A percentile compares a stretch with the other conserved stretches of the same genome.
Conservation (phyloP, 2,888 invertebrate species). For the Rhodophaea formosa region DNA sequence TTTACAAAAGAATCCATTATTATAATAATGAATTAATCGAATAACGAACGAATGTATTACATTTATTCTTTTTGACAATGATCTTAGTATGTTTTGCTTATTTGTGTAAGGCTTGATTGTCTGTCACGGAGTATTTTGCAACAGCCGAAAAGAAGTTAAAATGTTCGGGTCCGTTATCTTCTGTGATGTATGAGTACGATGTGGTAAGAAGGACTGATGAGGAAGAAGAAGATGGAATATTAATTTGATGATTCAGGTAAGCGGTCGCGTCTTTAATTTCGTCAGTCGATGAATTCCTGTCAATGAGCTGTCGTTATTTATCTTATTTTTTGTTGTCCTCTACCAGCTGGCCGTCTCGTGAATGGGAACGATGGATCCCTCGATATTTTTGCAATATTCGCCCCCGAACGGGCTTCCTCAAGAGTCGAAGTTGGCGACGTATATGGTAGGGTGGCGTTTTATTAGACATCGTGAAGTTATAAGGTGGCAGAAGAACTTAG, state of each 20-base stretch:
- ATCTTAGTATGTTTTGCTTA: constrained; percentile 31
- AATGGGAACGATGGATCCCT: constrained; percentile 85
- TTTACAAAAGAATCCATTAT: constrained; percentile 19
- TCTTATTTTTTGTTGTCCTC: constrained; percentile 30
- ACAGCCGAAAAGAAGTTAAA: constrained; percentile 34
- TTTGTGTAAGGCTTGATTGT: constrained; percentile 43
- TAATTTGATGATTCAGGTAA: constrained; percentile 32
- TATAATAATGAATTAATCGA: constrained; percentile 33
- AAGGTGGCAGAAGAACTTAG: neutral
- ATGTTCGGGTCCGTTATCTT: constrained; percentile 36
- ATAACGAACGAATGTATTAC: constrained; percentile 24
- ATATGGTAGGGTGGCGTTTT: constrained; percentile 83
- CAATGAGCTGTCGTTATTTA: constrained; percentile 11
- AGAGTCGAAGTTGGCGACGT: constrained; percentile 92
- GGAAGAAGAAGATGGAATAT: constrained; percentile 40
- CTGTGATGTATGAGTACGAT: constrained; percentile 38
- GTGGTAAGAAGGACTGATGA: constrained; percentile 29
- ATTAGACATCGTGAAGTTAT: neutral
- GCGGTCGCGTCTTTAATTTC: constrained; percentile 29
- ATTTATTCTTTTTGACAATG: constrained; percentile 29
- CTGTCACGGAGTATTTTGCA: constrained; percentile 34
- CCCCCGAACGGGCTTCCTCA: constrained; percentile 88
- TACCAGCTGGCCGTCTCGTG: constrained; percentile 46
- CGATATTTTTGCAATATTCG: constrained; percentile 84
- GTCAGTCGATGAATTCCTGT: neutral